These are phyloP conservation scores for Antheraea pernyi DNA, from an alignment of 1,140 invertebrate genomes.

Conservation along the genomic window DNA sequence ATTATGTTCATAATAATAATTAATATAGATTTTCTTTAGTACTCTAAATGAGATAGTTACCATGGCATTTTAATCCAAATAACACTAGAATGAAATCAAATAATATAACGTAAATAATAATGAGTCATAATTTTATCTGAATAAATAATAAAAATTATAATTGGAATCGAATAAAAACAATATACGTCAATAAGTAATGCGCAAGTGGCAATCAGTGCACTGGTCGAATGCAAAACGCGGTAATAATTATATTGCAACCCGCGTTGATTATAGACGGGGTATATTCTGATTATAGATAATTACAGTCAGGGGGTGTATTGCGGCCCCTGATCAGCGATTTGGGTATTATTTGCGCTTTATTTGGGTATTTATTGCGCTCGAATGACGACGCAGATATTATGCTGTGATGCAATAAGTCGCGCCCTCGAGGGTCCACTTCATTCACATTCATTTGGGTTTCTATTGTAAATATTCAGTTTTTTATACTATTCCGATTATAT, in stretches of 20 bases:
- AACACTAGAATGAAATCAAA: no score
- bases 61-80: no score
- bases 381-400: conserved; percentile 79
- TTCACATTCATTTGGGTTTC: conserved; percentile 49
- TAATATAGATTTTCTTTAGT: no score
- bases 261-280: conserved; percentile 64
- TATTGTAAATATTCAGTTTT: conserved; percentile 9
- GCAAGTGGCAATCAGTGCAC: conserved; percentile 35
- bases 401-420: conserved; percentile 55
- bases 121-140: not conserved
- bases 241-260: conserved; percentile 50
- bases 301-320: conserved; percentile 64
- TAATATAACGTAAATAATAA: no score
- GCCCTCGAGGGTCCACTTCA: conserved; percentile 51
- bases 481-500: no score
- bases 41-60: no score
- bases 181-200: conserved; percentile 30
- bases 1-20: no score
- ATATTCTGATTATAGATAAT: conserved; percentile 73
- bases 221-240: conserved; percentile 46
- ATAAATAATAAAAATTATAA: conserved; percentile 6
- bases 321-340: conserved; percentile 77
- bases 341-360: conserved; percentile 80
- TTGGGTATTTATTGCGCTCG: conserved; percentile 80
- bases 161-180: conserved; percentile 16